These are phyloP conservation scores for Poecilia latipinna DNA, from an alignment of 2,113 vertebrate species.

Conservation along the genomic window DNA sequence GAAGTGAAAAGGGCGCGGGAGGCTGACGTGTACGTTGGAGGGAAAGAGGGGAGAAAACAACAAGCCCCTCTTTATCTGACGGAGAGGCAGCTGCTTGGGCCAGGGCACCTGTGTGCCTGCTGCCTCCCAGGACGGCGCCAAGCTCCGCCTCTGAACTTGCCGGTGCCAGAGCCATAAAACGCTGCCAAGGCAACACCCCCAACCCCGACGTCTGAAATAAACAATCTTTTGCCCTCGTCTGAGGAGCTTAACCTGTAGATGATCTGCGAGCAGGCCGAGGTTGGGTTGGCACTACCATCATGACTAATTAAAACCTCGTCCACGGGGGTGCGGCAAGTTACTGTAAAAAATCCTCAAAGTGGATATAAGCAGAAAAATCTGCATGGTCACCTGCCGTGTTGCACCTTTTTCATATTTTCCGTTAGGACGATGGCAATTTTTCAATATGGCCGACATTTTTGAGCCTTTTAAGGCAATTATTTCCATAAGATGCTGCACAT, in stretches of 20 bases:
- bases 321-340: not conserved
- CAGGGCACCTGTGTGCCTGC: constrained; percentile 77
- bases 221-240: constrained; percentile 73
- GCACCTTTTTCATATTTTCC: no score
- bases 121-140: constrained; percentile 65
- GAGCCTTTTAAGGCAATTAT: no score
- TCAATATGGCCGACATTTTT: no score
- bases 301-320: constrained; percentile 40
- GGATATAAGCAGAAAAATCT: no score
- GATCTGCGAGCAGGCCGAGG: constrained; percentile 60
- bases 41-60: constrained; percentile 56
- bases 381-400: no score
- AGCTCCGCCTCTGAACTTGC: constrained; percentile 65
- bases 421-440: no score
- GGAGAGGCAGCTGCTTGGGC: constrained; percentile 73
- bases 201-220: constrained; percentile 66
- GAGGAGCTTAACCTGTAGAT: constrained; percentile 69
- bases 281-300: constrained; percentile 33
- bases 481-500: no score
- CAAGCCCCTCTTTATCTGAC: constrained; percentile 77
- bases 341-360: no score
- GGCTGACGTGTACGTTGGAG: constrained; percentile 70
- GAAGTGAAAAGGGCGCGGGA: constrained; percentile 73
- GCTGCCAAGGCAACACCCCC: constrained; percentile 68
- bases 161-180: constrained; percentile 70